These are phyloP conservation scores for Torymus tubicola DNA, from an alignment of 2,888 invertebrate genomes.

Conservation along the genomic window DNA sequence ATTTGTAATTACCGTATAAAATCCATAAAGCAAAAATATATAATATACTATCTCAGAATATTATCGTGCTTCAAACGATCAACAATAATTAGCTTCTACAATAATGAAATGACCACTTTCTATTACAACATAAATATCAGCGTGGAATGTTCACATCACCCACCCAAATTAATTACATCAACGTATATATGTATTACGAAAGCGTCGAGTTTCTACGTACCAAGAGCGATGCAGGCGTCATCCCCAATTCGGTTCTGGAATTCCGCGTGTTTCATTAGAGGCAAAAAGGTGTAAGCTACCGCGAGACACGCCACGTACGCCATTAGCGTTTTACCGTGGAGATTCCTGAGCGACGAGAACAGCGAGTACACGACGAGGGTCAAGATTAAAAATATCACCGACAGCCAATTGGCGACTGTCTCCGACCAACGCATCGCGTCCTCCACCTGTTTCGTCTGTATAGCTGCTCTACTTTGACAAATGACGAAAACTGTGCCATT, in stretches of 20 bases:
- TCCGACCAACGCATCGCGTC: slow-evolving; percentile 1
- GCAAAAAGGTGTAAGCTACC: slow-evolving; percentile 64
- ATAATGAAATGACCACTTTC: no score
- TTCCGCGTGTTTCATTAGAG: slow-evolving; percentile 61
- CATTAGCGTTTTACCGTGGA: slow-evolving; percentile 70
- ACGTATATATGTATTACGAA: no score
- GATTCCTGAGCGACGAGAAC: slow-evolving; percentile 67
- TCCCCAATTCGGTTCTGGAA: slow-evolving; percentile 2
- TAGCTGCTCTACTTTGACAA: neutral
- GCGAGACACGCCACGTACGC: slow-evolving; percentile 66
- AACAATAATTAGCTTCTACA: no score
- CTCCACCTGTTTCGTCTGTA: neutral
- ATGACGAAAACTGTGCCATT: neutral
- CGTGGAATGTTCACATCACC: no score
- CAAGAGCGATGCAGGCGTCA: slow-evolving; percentile 60
- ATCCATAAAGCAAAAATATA: no score
- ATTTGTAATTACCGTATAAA: no score
- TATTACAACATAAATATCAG: no score
- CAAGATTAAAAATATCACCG: slow-evolving; percentile 64
- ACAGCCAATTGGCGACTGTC: slow-evolving; percentile 53
- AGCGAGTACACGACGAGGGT: slow-evolving; percentile 70
- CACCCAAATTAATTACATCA: no score
- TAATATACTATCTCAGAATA: no score
- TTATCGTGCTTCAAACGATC: no score
- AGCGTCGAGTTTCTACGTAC: slow-evolving; percentile 52